phyloP scores from a whole-genome alignment of 2,888 invertebrate species.

The Teleogryllus oceanicus region DNA sequence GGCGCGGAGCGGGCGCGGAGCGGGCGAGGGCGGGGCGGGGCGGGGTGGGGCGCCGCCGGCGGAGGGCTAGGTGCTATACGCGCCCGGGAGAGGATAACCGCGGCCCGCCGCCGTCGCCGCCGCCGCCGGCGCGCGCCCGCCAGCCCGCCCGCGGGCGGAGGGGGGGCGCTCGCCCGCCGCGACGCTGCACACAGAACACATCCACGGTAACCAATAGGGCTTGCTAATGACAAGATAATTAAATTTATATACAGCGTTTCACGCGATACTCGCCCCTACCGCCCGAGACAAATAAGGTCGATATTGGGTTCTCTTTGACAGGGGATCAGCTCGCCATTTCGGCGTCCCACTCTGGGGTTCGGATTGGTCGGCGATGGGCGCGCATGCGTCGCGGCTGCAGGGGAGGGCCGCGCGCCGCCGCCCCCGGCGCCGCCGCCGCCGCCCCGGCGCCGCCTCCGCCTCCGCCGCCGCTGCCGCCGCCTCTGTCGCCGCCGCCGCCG shows the following conservation, averaged over 20 bases:
- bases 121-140: conserved; percentile 19
- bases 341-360: conserved; percentile 33
- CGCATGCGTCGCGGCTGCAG: conserved; percentile 32
- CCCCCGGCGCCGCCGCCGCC: conserved; percentile 18
- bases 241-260: conserved; percentile 29
- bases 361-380: conserved; percentile 33
- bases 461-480: neutral
- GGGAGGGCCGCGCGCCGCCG: conserved; percentile 29
- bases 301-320: conserved; percentile 33
- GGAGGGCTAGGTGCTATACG: conserved; percentile 18
- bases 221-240: conserved; percentile 35
- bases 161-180: conserved; percentile 5
- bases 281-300: conserved; percentile 33
- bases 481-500: neutral
- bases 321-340: conserved; percentile 36
- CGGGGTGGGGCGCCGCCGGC: conserved; percentile 20
- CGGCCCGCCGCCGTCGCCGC: neutral
- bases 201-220: conserved; percentile 31
- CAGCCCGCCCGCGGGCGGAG: conserved; percentile 2
- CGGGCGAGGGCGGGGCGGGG: neutral
- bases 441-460: neutral
- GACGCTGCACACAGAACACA: conserved; percentile 19
- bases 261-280: conserved; percentile 31
- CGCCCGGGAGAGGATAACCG: conserved; percentile 21
- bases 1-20: neutral